A percentile compares a stretch with the other conserved stretches of the same genome.
phyloP scores from a whole-genome alignment of 2,797 vertebrate genomes.

The Falco cherrug region DNA sequence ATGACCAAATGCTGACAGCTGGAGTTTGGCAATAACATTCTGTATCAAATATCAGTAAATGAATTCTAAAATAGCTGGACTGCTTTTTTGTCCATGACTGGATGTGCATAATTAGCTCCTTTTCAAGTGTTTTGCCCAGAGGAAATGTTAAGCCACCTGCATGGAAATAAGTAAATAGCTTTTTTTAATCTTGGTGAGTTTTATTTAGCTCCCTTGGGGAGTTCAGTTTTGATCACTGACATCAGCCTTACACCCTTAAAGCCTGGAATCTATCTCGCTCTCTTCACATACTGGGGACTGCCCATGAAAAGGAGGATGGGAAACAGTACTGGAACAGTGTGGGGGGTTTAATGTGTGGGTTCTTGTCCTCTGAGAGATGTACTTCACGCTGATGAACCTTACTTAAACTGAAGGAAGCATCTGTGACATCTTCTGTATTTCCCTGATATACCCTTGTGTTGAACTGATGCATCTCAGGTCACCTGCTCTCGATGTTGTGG shows the following conservation, averaged over 20 bases:
- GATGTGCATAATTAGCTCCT: constrained; percentile 33
- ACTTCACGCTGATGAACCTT: not conserved
- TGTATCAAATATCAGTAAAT: constrained; percentile 31
- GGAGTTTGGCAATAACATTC: constrained; percentile 19
- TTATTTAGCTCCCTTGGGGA: not conserved
- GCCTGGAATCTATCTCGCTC: not conserved
- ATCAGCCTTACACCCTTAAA: not conserved
- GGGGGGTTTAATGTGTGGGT: not conserved
- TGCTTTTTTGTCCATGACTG: constrained; percentile 24
- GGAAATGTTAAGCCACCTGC: constrained; percentile 40
- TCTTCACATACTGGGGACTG: not conserved
- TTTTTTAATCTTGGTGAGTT: not conserved
- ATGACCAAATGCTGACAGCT: constrained; percentile 42
- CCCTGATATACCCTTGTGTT: not conserved
- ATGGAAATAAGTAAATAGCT: not conserved
- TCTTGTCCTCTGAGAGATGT: not conserved
- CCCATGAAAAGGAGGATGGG: not conserved
- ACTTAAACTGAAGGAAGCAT: not conserved
- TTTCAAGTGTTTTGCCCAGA: constrained; percentile 21
- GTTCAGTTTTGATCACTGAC: constrained; percentile 8
- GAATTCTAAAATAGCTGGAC: constrained; percentile 46
- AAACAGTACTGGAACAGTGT: not conserved
- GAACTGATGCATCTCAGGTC: not conserved
- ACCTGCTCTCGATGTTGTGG: not conserved
- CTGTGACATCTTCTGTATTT: not conserved